A percentile compares a stretch with the other conserved stretches of the same genome.
Conservation (phyloP, 2,113 vertebrate species). For the Neodon shergylaensis region DNA sequence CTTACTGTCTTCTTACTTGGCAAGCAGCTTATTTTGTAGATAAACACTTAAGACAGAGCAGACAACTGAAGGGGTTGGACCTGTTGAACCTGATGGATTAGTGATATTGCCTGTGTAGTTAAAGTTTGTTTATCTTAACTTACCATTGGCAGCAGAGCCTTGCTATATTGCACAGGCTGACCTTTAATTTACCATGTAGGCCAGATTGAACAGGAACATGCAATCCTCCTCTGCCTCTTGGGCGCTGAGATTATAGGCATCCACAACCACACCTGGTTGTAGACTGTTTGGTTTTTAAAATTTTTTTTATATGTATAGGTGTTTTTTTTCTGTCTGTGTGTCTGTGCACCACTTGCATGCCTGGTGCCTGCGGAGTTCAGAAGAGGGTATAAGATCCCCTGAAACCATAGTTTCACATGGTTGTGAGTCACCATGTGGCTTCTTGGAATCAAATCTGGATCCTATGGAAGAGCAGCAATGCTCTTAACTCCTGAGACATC, state of each 20-base stretch:
- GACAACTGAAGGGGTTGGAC: neutral
- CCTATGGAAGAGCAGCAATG: neutral
- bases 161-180: neutral
- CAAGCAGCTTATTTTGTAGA: neutral
- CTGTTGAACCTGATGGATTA: neutral
- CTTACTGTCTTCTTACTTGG: neutral
- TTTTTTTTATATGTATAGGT: neutral
- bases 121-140: neutral
- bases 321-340: neutral
- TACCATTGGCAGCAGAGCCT: neutral
- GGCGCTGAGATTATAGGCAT: neutral
- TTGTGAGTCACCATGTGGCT: neutral
- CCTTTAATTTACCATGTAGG: neutral
- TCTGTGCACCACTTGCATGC: neutral
- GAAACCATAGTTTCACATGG: neutral
- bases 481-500: neutral
- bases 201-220: neutral
- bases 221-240: neutral
- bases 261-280: neutral
- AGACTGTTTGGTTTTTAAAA: neutral
- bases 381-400: neutral
- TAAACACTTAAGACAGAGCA: neutral
- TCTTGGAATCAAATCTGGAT: neutral
- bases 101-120: constrained; percentile 2
- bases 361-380: neutral